Evolutionary conservation across 1,140 invertebrate species (phyloP), one percentile per base, ranked within the genome.

Genomic region (Trachymyrmex septentrionalis): DNA sequence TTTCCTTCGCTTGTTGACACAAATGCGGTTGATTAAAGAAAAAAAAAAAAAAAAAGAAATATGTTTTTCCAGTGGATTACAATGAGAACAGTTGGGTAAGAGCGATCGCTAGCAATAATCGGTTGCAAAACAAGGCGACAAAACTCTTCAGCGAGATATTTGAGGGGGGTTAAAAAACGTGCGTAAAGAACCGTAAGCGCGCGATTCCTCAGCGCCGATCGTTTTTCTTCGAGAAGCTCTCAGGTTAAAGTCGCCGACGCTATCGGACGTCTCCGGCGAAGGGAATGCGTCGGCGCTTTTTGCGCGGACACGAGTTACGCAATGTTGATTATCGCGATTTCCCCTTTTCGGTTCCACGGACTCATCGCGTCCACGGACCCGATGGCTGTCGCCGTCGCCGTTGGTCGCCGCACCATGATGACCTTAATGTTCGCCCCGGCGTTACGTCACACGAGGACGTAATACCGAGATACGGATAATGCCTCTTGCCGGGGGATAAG

Each of bases 401-500:
- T 57, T 30, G 78, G 75, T 78, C n/a, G 59, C 64, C 63, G 21
- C 53, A 53, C 78, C 24, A 10, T 44, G 38, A 59, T 71, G 86
- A 85, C 89, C 88, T 89, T 90, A 87, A 90, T 89, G 71, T 27
- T 81, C 66, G 69, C 12, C 57, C 16, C 24, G 55, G 34, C 53
- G 5, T 90, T 90, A 85, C 69, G 75, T 89, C 89, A 87, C 89
- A 87, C 64, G 55, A 59, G 44, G 55, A 67, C 30, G 27, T 86
- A 76, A 82, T 61, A n/a, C 10, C 30, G 64, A 57, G 71, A 27
- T n/a, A n/a, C 34, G 66, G 67, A 53, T 67, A 67, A 67, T 69
- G 7, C 50, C 50, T 67, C 27, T 27, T 21, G 75, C 21, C 30
- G 38, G 7, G 27, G 30, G n/a, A n/a, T n/a, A n/a, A n/a, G n/a